These are phyloP conservation scores for Penaeus japonicus DNA, from an alignment of 1,140 invertebrate genomes.

Conservation along the genomic window DNA sequence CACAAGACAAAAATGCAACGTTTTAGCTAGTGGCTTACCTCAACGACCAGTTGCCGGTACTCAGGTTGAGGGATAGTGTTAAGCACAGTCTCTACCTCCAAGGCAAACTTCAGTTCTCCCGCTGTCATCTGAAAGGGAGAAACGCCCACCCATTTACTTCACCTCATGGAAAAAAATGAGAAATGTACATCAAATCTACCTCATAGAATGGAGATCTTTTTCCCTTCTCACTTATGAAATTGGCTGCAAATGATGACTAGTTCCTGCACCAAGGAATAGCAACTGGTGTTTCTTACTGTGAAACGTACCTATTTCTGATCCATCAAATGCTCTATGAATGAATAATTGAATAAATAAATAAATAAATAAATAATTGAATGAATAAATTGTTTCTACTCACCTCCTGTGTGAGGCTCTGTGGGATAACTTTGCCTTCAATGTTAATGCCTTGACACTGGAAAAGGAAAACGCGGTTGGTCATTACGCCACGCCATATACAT, in stretches of 20 bases:
- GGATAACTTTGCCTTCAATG: conserved; percentile 88
- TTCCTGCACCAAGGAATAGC: too few species aligned
- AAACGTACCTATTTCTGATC: too few species aligned
- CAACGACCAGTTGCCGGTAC: conserved; percentile 96
- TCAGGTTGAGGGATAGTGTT: conserved; percentile 98
- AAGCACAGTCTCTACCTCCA: conserved; percentile 96
- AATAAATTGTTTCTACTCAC: conserved; percentile 63
- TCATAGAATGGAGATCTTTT: too few species aligned
- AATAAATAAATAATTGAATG: too few species aligned
- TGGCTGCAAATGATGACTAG: too few species aligned
- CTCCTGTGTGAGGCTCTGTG: conserved; percentile 90
- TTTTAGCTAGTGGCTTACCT: conserved; percentile 64
- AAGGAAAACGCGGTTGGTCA: conserved; percentile 41
- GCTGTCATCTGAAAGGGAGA: conserved; percentile 84
- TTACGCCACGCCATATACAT: not conserved
- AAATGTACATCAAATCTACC: too few species aligned
- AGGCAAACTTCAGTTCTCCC: conserved; percentile 97
- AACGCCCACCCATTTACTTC: not conserved
- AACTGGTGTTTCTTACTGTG: too few species aligned
- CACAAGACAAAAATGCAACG: not conserved
- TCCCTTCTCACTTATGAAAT: too few species aligned
- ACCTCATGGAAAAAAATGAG: not conserved
- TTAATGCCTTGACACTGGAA: conserved; percentile 87
- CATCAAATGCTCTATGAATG: not conserved
- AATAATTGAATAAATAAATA: not conserved